phyloP scores from a whole-genome alignment of 2,888 invertebrate species.

The Pasiphila rectangulata region DNA sequence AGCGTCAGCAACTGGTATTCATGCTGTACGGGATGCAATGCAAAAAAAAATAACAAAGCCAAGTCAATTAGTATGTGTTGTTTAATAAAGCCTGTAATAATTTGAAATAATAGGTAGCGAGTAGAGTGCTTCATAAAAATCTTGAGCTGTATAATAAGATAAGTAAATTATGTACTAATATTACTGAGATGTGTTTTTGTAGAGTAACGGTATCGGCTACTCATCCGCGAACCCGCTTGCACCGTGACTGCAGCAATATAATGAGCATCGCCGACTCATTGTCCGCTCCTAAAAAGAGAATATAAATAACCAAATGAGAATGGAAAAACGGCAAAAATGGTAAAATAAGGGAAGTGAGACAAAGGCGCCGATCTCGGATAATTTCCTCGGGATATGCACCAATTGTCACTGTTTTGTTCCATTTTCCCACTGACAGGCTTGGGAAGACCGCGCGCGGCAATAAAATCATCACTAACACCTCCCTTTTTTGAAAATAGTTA shows the following conservation, averaged over 20 bases:
- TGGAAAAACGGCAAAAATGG: conserved; percentile 78
- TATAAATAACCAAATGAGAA: conserved; percentile 81
- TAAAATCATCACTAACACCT: conserved; percentile 63
- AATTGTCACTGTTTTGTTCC: conserved; percentile 76
- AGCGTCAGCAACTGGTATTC: too few relatives aligned
- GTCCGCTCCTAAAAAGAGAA: conserved; percentile 70
- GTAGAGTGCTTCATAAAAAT: too few relatives aligned
- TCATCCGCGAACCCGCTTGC: conserved; percentile 1
- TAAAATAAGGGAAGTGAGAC: conserved; percentile 76
- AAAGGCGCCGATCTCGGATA: conserved; percentile 78
- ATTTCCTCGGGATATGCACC: conserved; percentile 79
- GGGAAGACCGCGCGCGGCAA: conserved; percentile 48
- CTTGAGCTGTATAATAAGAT: too few relatives aligned
- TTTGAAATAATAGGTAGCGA: too few relatives aligned
- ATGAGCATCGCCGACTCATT: conserved; percentile 64
- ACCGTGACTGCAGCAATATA: conserved; percentile 56
- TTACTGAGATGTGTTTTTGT: too few relatives aligned
- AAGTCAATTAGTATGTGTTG: too few relatives aligned
- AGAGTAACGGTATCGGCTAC: not conserved
- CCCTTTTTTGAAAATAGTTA: conserved; percentile 34
- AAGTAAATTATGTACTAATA: too few relatives aligned
- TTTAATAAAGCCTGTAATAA: too few relatives aligned
- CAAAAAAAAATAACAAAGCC: too few relatives aligned
- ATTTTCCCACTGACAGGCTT: conserved; percentile 59
- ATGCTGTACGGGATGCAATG: too few relatives aligned